phyloP scores from a whole-genome alignment of 2,113 vertebrate species.

The Pangasianodon hypophthalmus region DNA sequence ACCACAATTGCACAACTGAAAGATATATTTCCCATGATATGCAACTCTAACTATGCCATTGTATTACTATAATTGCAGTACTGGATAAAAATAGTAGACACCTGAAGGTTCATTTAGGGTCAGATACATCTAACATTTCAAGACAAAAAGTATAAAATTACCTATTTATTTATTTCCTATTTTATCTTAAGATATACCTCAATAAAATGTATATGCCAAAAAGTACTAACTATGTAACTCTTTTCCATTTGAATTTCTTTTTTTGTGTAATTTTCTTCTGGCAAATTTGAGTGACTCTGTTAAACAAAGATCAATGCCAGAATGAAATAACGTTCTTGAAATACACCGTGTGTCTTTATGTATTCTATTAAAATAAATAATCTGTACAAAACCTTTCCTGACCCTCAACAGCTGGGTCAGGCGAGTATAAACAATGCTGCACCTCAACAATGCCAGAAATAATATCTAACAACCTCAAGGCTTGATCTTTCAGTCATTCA shows the following conservation, averaged over 20 bases:
- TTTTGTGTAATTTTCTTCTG: background rate
- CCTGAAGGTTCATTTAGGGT: constrained; percentile 28
- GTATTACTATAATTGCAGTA: constrained; percentile 32
- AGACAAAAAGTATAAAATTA: background rate
- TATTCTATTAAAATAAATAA: background rate
- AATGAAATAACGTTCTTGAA: background rate
- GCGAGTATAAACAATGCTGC: background rate
- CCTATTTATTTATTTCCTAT: background rate
- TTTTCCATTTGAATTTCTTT: background rate
- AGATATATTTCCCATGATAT: constrained; percentile 39
- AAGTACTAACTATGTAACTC: background rate
- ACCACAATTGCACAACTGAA: background rate
- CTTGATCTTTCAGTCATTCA: constrained; percentile 67
- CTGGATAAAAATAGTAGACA: constrained; percentile 29
- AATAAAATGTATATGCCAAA: background rate
- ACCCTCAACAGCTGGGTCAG: background rate
- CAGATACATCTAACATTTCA: constrained; percentile 25
- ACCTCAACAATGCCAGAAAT: constrained; percentile 56
- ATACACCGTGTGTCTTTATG: background rate
- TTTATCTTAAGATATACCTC: background rate
- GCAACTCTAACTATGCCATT: constrained; percentile 27
- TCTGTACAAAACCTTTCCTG: background rate
- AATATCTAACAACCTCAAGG: constrained; percentile 67
- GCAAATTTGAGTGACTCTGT: background rate
- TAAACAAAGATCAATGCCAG: background rate